Conservation (phyloP, 2,797 vertebrate genomes). For the Rhynchotus rufescens region DNA sequence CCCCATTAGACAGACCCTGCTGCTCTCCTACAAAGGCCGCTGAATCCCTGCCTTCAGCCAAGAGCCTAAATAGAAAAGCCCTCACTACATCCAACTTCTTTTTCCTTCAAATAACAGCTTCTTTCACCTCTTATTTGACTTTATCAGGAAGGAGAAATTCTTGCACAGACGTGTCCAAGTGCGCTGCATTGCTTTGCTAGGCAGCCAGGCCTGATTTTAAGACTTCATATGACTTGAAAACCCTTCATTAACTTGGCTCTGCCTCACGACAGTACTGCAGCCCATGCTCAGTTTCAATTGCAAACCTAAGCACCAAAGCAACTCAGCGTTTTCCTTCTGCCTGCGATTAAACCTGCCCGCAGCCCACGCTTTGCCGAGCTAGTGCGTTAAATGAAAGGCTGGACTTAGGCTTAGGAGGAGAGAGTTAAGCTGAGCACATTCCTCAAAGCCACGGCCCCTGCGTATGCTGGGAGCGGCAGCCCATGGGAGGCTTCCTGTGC, state of each 20-base stretch:
- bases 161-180: not conserved
- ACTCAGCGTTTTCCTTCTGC: not conserved
- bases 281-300: not conserved
- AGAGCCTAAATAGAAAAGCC: not conserved
- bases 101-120: not conserved
- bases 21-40: not conserved
- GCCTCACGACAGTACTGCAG: not conserved
- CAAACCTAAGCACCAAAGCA: not conserved
- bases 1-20: no score
- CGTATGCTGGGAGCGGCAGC: not conserved
- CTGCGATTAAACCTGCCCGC: not conserved
- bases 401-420: not conserved
- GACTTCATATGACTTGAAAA: not conserved
- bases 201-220: not conserved
- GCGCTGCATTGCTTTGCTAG: not conserved
- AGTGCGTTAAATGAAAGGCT: not conserved
- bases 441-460: not conserved
- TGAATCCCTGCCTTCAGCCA: not conserved
- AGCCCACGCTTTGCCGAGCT: no score
- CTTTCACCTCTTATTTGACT: not conserved
- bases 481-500: not conserved
- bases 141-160: not conserved
- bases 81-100: not conserved
- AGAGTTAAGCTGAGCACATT: not conserved
- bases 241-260: not conserved